A percentile compares a stretch with the other conserved stretches of the same genome.
These are phyloP conservation scores for Nymphalis polychloros DNA, from an alignment of 2,888 invertebrate genomes.

Conservation along the genomic window DNA sequence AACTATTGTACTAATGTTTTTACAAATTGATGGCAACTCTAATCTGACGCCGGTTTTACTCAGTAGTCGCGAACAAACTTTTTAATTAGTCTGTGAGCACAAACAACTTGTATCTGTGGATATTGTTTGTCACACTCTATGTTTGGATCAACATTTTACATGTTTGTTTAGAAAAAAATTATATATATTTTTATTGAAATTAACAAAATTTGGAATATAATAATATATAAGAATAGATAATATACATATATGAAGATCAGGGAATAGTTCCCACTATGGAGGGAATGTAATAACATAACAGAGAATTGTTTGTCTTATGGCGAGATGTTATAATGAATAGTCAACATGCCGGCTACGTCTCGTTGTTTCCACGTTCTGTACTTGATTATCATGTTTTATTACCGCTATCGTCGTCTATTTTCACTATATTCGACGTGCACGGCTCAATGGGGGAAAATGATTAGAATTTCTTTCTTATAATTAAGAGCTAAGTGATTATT, in stretches of 20 bases:
- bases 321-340: conserved; percentile 77
- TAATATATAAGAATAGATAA: conserved; percentile 11
- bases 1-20: conserved; percentile 32
- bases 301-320: conserved; percentile 69
- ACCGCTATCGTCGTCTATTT: conserved; percentile 43
- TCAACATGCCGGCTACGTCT: conserved; percentile 64
- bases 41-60: conserved; percentile 67
- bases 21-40: conserved; percentile 62
- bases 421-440: conserved; percentile 35
- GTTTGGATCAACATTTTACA: neutral
- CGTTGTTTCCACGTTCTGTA: conserved; percentile 49
- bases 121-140: conserved; percentile 49
- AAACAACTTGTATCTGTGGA: conserved; percentile 69
- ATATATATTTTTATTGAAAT: too few relatives aligned
- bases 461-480: conserved; percentile 45
- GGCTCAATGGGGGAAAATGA: conserved; percentile 39
- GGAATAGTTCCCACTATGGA: conserved; percentile 57
- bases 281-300: conserved; percentile 73
- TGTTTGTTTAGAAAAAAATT: neutral
- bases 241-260: conserved; percentile 54
- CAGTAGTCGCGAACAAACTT: conserved; percentile 75
- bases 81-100: conserved; percentile 81
- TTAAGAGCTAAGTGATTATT: conserved; percentile 55
- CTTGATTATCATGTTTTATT: conserved; percentile 62
- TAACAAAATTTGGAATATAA: neutral